Base-by-base conservation (phyloP, 2,797 vertebrate genomes). In the Ibycter americanus region DNA sequence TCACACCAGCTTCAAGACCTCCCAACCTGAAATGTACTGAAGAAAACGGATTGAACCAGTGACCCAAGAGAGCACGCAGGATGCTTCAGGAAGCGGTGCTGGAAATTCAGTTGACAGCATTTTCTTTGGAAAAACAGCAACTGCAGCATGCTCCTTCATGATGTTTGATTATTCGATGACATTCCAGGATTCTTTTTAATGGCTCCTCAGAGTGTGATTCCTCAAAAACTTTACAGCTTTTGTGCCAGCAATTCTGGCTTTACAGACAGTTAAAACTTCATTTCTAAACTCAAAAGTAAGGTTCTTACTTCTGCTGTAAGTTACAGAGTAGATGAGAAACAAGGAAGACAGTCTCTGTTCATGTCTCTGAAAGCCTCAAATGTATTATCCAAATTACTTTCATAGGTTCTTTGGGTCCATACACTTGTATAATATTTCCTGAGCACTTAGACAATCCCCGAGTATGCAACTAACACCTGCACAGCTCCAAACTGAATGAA, bases 101-200 rank as follows among this genome's bases (percentile, higher is more conserved):
- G 47, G 36, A 84, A 83, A 86, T 66, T 82, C 25, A 16, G 10
- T 2, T 73, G 47, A 84, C 92, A 89, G 23, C 8, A 32, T 38
- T 95, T 90, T 79, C 46, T 90, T 92, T 51, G 49, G 23, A 87
- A 79, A 89, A 79, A 56, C 4, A 86, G 26, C 34, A 66, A 54
- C 7, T 56, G 36, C 32, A 66, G 12, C 4, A 8, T 78, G 29
- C 5, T 56, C 36, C 16, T 13, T 82, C 44, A n/a, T n/a, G 55
- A 27, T 52, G 10, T 63, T 94, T 89, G 51, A 55, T 82, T 81
- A 44, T 88, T 82, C 34, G 79, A 2, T 61, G 80, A 38, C 23
- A 70, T 70, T 59, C 10, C n/a, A 56, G 22, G 17, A 73, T 90
- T 47, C 62, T 82, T 87, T 95, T 54, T 79, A 90, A 66, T 72